phyloP scores from a whole-genome alignment of 2,113 vertebrate genomes.

The Petaurus breviceps region DNA sequence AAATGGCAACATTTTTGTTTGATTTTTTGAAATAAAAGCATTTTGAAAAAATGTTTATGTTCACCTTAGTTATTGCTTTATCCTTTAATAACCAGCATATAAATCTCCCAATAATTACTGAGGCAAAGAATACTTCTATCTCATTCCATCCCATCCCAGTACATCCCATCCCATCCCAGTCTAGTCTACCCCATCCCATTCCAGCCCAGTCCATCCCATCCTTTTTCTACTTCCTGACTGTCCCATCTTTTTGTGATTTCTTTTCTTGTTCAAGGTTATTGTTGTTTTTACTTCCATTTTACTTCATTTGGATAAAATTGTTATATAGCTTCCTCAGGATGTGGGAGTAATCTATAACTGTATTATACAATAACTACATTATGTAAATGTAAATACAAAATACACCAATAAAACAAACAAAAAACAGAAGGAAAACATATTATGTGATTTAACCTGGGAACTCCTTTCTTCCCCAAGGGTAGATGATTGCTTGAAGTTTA shows the following conservation, averaged over 20 bases:
- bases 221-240: neutral
- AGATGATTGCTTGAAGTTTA: constrained; percentile 65
- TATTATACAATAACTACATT: too few species aligned
- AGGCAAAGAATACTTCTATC: neutral
- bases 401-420: neutral
- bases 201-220: neutral
- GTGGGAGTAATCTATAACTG: neutral
- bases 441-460: neutral
- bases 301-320: neutral
- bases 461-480: neutral
- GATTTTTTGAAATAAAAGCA: neutral
- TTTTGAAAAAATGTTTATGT: neutral
- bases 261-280: neutral
- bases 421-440: neutral
- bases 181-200: too few species aligned
- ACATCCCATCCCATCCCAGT: neutral
- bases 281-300: neutral
- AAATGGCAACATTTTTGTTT: neutral
- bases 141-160: too few species aligned
- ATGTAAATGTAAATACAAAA: neutral
- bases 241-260: neutral
- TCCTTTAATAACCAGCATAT: neutral
- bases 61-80: neutral
- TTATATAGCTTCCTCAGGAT: neutral
- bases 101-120: neutral